These are phyloP conservation scores for Leptosomus discolor DNA, from an alignment of 2,113 vertebrate genomes.

Conservation along the genomic window DNA sequence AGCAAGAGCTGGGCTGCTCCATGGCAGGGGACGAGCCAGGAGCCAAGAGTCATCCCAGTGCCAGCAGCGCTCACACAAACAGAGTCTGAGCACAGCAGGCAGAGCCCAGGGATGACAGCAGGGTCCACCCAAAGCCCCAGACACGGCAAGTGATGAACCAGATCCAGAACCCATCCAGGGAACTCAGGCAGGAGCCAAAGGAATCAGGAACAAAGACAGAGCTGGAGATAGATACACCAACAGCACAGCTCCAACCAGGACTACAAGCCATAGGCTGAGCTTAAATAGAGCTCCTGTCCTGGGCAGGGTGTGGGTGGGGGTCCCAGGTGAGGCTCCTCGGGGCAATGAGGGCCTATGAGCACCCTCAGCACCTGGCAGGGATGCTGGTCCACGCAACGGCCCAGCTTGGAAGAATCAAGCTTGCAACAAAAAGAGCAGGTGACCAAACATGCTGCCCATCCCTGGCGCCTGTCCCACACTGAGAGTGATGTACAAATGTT, in stretches of 20 bases:
- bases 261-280: background rate
- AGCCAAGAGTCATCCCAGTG: background rate
- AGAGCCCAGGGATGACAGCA: background rate
- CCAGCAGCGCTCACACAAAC: background rate
- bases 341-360: background rate
- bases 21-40: background rate
- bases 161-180: background rate
- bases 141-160: rapidly evolving
- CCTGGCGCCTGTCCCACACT: background rate
- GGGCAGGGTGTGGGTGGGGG: background rate
- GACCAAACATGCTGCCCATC: background rate
- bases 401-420: background rate
- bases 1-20: background rate
- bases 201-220: background rate
- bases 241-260: background rate
- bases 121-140: background rate
- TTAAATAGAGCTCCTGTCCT: background rate
- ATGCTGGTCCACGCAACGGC: background rate
- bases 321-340: background rate
- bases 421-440: background rate
- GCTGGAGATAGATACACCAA: rapidly evolving
- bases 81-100: background rate
- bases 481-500: rapidly evolving
- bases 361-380: background rate
- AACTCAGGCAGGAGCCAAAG: background rate